phyloP scores from a whole-genome alignment of 2,888 invertebrate genomes.

The Rhagium mordax region DNA sequence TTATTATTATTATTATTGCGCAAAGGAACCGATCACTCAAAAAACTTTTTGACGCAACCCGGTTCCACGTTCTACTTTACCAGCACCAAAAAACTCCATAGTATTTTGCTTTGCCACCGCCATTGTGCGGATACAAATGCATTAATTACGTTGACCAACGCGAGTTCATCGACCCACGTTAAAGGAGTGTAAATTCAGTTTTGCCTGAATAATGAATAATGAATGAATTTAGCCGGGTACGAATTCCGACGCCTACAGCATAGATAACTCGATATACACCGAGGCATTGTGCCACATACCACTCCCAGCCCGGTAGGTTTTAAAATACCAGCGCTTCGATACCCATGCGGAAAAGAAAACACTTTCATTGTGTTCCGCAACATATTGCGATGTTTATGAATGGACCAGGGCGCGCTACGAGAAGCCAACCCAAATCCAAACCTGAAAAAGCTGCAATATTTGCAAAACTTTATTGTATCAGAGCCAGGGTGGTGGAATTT shows the following conservation, averaged over 20 bases:
- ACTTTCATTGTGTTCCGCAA: slow-evolving; percentile 26
- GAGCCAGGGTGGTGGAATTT: no score
- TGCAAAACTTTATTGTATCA: no score
- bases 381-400: neutral
- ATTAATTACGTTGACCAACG: neutral
- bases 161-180: slow-evolving; percentile 1
- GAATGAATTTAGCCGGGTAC: slow-evolving; percentile 11
- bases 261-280: slow-evolving; percentile 27
- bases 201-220: slow-evolving; percentile 9
- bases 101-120: no score
- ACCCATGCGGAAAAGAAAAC: slow-evolving; percentile 29
- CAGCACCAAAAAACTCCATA: neutral
- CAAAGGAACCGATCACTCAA: no score
- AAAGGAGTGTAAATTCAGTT: slow-evolving; percentile 7
- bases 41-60: no score
- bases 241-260: slow-evolving; percentile 20
- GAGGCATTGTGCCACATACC: slow-evolving; percentile 12
- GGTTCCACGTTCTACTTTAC: no score
- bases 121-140: neutral
- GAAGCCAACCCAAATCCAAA: neutral
- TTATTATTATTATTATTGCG: no score
- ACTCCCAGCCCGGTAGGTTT: slow-evolving; percentile 14
- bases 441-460: no score
- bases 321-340: neutral
- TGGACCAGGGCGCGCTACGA: neutral